These are phyloP conservation scores for Ispidina lecontei DNA, from an alignment of 2,797 vertebrate species.

Conservation along the genomic window DNA sequence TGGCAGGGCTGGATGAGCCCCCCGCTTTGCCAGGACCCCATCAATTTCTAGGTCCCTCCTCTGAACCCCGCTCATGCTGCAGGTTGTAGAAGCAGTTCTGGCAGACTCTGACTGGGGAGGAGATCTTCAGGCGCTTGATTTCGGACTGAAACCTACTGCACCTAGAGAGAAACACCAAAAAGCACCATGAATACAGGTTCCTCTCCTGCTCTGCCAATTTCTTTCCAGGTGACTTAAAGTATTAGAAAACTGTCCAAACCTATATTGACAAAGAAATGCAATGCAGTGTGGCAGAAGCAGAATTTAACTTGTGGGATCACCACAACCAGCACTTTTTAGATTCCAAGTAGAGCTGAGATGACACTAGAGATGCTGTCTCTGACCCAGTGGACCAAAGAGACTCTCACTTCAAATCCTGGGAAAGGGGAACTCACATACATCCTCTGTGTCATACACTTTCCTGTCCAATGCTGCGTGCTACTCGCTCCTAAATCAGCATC, in stretches of 20 bases:
- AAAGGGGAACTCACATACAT: not conserved
- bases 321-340: not conserved
- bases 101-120: constrained; percentile 95
- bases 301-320: not conserved
- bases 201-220: not conserved
- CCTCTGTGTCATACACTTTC: rapidly evolving
- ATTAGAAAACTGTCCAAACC: not conserved
- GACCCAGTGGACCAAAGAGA: not conserved
- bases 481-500: not conserved
- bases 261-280: not conserved
- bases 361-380: not conserved
- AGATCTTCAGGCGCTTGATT: constrained; percentile 97
- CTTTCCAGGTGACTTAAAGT: not conserved
- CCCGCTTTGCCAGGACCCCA: not conserved
- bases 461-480: not conserved
- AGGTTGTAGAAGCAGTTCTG: constrained; percentile 99
- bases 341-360: not conserved
- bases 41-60: constrained; percentile 89
- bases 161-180: constrained; percentile 73
- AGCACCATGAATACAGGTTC: not conserved
- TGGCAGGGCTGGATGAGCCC: not conserved
- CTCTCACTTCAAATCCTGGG: not conserved
- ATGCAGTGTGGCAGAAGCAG: not conserved
- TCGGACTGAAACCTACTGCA: constrained; percentile 98
- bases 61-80: constrained; percentile 90